Conservation (phyloP, 2,113 vertebrate genomes). For the Piaya cayana region DNA sequence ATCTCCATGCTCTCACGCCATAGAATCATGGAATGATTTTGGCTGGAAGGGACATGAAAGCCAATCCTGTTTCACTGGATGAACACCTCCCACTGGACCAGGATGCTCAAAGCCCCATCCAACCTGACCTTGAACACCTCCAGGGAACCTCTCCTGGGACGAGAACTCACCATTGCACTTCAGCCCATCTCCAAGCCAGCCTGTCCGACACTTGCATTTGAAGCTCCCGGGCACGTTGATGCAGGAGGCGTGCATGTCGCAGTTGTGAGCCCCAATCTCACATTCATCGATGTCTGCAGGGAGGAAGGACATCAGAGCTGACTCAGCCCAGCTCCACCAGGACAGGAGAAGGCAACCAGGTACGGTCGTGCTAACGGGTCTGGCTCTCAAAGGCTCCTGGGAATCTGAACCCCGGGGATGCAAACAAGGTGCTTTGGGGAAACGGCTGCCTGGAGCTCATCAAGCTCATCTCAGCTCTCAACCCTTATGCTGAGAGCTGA, state of each 20-base stretch:
- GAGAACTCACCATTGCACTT: constrained; percentile 87
- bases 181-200: constrained; percentile 90
- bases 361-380: rapidly evolving
- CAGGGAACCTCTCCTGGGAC: not conserved
- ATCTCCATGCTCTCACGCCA: too few relatives aligned
- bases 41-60: too few relatives aligned
- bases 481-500: not conserved
- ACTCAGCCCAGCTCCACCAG: not conserved
- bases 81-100: too few relatives aligned
- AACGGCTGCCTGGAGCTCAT: not conserved
- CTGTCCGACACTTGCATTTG: constrained; percentile 89
- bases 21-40: too few relatives aligned
- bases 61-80: too few relatives aligned
- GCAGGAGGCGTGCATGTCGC: constrained; percentile 89
- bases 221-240: constrained; percentile 93
- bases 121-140: too few relatives aligned
- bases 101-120: too few relatives aligned
- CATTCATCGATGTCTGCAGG: constrained; percentile 91
- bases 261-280: constrained; percentile 89
- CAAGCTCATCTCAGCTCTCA: too few relatives aligned
- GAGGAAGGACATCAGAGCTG: not conserved
- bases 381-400: not conserved
- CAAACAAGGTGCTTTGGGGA: not conserved
- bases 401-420: not conserved
- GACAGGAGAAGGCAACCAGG: not conserved